Evolutionary conservation across 2,888 invertebrate species (phyloP), one percentile per base, ranked within the genome.

Genomic region (Zhuqinia jingwanae): DNA sequence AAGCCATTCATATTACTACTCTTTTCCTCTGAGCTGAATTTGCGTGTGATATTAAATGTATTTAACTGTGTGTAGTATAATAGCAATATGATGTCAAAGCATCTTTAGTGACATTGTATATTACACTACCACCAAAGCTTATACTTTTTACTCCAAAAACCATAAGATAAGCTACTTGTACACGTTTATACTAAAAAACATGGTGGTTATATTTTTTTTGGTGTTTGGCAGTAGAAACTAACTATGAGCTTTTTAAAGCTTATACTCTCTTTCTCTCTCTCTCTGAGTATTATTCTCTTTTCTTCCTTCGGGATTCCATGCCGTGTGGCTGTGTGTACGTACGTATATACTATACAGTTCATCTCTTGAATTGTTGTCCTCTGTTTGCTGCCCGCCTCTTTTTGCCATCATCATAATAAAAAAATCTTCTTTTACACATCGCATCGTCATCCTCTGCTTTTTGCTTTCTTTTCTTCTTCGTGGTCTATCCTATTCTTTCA

Each of bases 351-450:
- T 17, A 27, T 75, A 75, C 30, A 30, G 53, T 75, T 53, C 53
- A 53, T 75, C 65, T 83, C 76, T 83, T 76, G 83, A 83, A 83
- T 83, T 83, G 83, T 83, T 83, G 83, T 65, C 83, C 83, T 83
- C 76, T 76, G n/a, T n/a, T n/a, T n/a, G n/a, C 53, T 83, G 68
- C 83, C 76, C 76, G 76, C 83, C 76, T 83, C 82, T 63, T n/a
- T n/a, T 83, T 75, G 47, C 76, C 83, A 83, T 83, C 82, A 65
- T 83, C 82, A 65, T 83, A 65, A 83, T 83, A 76, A 83, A 47
- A 83, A 20, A 53, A 25, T 76, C 27, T 65, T 63, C 50, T 75
- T 60, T 36, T 25, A 50, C 10, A 25, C 27, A 47, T 82, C 50
- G 50, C 60, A n/a, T n/a, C n/a, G n/a, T n/a, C n/a, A n/a, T n/a